Percentiles rank a stretch among this genome's conserved stretches.
These are phyloP conservation scores for Echinops telfairi DNA, from an alignment of 2,113 vertebrate genomes.

Conservation along the genomic window DNA sequence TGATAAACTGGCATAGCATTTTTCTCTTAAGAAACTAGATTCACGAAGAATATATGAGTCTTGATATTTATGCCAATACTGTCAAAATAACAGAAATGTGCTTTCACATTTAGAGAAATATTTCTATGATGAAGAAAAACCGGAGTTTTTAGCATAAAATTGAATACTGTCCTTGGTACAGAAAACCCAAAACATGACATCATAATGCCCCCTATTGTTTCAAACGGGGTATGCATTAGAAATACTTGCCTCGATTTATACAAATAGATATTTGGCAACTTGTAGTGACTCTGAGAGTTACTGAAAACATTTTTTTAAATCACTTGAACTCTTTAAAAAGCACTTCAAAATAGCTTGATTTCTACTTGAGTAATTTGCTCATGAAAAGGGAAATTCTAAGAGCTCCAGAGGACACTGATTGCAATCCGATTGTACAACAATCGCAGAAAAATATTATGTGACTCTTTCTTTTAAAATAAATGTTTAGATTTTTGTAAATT, in stretches of 20 bases:
- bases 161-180: not conserved
- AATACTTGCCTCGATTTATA: not conserved
- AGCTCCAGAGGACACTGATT: conserved; percentile 4
- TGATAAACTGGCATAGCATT: not conserved
- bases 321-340: not conserved
- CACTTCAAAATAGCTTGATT: not conserved
- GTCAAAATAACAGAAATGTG: conserved; percentile 14
- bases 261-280: not conserved
- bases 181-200: conserved; percentile 62
- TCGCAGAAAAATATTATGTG: not conserved
- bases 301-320: not conserved
- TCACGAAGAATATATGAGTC: not conserved
- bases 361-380: conserved; percentile 2
- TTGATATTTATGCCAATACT: not conserved
- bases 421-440: not conserved
- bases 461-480: not conserved
- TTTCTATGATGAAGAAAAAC: conserved; percentile 5
- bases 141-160: not conserved
- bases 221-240: conserved; percentile 34
- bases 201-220: conserved; percentile 78
- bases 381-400: conserved; percentile 2
- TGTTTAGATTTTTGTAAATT: not conserved
- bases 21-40: conserved; percentile 36
- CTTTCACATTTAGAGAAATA: conserved; percentile 9
- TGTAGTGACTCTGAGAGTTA: not conserved